A percentile compares a stretch with the other conserved stretches of the same genome.
These are phyloP conservation scores for Psittacula derbiana DNA, from an alignment of 2,797 vertebrate species.

Conservation along the genomic window DNA sequence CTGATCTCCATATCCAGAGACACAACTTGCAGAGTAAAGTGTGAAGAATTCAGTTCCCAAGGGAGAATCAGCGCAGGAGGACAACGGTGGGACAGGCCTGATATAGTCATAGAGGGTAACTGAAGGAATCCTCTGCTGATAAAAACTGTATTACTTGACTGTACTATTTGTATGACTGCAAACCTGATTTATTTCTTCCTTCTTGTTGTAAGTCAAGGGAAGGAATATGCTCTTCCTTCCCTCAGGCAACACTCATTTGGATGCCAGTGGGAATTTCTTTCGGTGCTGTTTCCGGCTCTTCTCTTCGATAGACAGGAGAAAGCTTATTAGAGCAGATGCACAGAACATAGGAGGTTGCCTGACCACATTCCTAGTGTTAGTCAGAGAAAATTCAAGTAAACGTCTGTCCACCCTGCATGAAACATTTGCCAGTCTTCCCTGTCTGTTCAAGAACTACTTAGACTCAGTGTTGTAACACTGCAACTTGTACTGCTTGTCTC, in stretches of 20 bases:
- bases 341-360: not conserved
- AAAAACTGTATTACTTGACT: not conserved
- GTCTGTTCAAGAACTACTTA: not conserved
- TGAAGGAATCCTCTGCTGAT: not conserved
- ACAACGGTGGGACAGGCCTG: not conserved
- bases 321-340: conserved; percentile 33
- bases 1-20: not conserved
- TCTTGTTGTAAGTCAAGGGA: not conserved
- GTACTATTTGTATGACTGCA: not conserved
- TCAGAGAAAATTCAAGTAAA: not conserved
- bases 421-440: not conserved
- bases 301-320: not conserved
- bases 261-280: conserved; percentile 51
- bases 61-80: not conserved
- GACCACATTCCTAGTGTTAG: not conserved
- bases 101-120: not conserved
- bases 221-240: conserved; percentile 19
- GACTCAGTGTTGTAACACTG: not conserved
- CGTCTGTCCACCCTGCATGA: not conserved
- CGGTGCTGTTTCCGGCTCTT: conserved; percentile 17
- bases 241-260: conserved; percentile 1
- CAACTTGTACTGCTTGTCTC: accelerated
- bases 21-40: not conserved
- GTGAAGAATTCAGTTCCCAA: not conserved
- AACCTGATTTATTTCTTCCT: not conserved